Percentiles rank a stretch among this genome's conserved stretches.
phyloP scores from a whole-genome alignment of 2,113 vertebrate species.

The Xenopus tropicalis region UCB_Xtro_10.0 CM004449.2:110056001-110056500 shows the following conservation, averaged over 20 bases:
- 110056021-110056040: slow-evolving; percentile 12
- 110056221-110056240: slow-evolving; percentile 25
- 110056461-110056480: slow-evolving; percentile 85
- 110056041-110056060: slow-evolving; percentile 21
- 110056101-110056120: slow-evolving; percentile 32
- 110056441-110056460: slow-evolving; percentile 86
- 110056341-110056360: slow-evolving; percentile 92
- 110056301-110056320: slow-evolving; percentile 82
- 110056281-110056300: slow-evolving; percentile 23
- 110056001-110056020: slow-evolving; percentile 13
- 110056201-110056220: slow-evolving; percentile 35
- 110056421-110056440: slow-evolving; percentile 96
- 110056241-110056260: slow-evolving; percentile 21
- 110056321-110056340: slow-evolving; percentile 83
- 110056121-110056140: slow-evolving; percentile 18
- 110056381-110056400: slow-evolving; percentile 92
- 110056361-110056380: slow-evolving; percentile 91
- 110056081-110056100: slow-evolving; percentile 41
- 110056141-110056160: slow-evolving; percentile 24
- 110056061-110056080: slow-evolving; percentile 44
- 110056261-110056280: slow-evolving; percentile 16
- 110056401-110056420: slow-evolving; percentile 84
- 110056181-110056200: slow-evolving; percentile 33
- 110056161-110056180: slow-evolving; percentile 36
- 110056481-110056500: slow-evolving; percentile 93